Base-by-base conservation (phyloP, 2,113 vertebrate genomes). In the Beaufortia kweichowensis region DNA sequence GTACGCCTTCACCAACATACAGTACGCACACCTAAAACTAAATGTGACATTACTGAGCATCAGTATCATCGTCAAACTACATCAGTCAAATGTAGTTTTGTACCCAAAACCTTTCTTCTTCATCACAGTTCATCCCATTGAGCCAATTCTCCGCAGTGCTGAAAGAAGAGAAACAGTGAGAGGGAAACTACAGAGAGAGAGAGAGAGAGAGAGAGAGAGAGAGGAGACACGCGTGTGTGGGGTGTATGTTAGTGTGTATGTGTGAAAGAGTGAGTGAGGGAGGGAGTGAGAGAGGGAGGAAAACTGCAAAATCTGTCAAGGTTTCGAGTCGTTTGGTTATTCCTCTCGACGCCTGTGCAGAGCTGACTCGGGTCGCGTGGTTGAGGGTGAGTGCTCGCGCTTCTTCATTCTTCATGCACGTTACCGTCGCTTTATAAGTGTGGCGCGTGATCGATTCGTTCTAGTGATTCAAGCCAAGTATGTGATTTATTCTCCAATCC, bases 131-230 rank as follows among this genome's bases (percentile, higher is more conserved):
- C 84, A 78, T 83, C 66, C 81, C 87, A 89, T 89, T 88, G 84
- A 85, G 79, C 62, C 79, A 79, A 88, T 88, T 89, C 88, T 90
- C 90, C 88, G 90, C 90, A 91, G 86, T 91, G 88, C 90, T 86
- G 86, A 84, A 85, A 80, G 62, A 61, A 65, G 41, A 33, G 33
- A 56, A n/a, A 29, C 50, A 77, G 55, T 39, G 76, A 67, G 76
- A 29, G 63, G 33, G 56, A 23, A 15, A 24, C 23, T 72, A 59
- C 62, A 69, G 64, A 26, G 78, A 55, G 68, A 6, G n/a, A 46
- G 68, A 74, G 62, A 35, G 53, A 67, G 57, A 23, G 50, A 23
- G 41, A 35, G 71, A 50, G 43, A 63, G 76, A 63, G 57, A 53
- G 76, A 19, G 28, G 39, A 63, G 39, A 39, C 39, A 57, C 67